Conservation (phyloP, 1,140 invertebrate genomes). For the Drosophila obscura region DNA sequence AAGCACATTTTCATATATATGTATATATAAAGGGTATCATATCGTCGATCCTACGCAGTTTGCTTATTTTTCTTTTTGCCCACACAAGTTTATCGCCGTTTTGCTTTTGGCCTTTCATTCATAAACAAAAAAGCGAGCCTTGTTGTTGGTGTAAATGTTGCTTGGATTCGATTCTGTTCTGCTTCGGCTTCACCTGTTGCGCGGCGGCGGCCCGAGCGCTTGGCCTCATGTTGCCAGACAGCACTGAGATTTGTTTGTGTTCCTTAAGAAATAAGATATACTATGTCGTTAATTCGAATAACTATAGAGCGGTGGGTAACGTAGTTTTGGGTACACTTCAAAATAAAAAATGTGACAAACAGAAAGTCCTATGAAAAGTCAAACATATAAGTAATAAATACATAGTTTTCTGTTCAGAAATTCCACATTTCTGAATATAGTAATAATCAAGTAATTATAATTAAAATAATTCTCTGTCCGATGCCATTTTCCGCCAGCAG, state of each 20-base stretch:
- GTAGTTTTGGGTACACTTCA: too few species aligned
- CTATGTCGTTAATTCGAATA: too few species aligned
- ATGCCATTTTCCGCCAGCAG: neutral
- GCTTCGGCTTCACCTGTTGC: constrained; percentile 62
- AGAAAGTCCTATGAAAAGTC: too few species aligned
- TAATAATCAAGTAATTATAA: too few species aligned
- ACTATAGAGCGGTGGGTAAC: too few species aligned
- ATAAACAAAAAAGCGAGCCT: constrained; percentile 67
- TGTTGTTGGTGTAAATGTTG: constrained; percentile 36
- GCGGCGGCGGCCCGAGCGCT: constrained; percentile 28
- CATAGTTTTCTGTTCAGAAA: too few species aligned
- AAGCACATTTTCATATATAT: too few species aligned
- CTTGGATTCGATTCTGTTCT: constrained; percentile 23
- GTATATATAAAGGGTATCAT: constrained; percentile 3
- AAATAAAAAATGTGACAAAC: too few species aligned
- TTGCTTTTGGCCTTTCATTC: constrained; percentile 73
- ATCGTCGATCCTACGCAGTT: neutral
- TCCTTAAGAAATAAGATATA: too few species aligned
- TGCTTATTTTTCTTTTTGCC: constrained; percentile 43
- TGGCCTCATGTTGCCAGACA: constrained; percentile 41
- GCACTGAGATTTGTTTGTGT: neutral
- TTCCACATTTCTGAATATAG: too few species aligned
- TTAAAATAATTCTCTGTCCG: neutral
- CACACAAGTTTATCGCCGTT: constrained; percentile 63
- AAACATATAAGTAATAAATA: too few species aligned